Base-by-base conservation (phyloP, 2,888 invertebrate genomes). In the Hypolimnas misippus region DNA sequence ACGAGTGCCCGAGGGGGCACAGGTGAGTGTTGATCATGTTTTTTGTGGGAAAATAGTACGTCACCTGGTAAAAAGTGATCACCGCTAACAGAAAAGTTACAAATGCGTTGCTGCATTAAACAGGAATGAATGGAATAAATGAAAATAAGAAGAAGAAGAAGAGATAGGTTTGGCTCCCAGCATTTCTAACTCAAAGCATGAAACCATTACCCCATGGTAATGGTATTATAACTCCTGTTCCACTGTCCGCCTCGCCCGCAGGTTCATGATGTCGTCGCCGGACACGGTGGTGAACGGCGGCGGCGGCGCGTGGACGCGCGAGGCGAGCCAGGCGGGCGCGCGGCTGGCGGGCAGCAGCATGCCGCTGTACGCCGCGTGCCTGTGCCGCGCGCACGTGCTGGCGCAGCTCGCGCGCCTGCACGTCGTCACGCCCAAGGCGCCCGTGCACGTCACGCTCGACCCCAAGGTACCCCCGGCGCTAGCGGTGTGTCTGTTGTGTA, bases 1-100 rank as follows among this genome's bases (percentile, higher is more conserved):
- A 99, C 85, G 99, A 99, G 87, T 99, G 99, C 85, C 96, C 97
- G 0, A 87, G 97, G n/a, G 99, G 99, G n/a, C 99, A 99, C 85
- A 94, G 92, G 91, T 89, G 44, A 46, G 7, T 12, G 1, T 1
- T 19, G 12, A 0, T 12, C n/a, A n/a, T 3, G 1, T n/a, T 38
- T 12, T 38, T 35, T 6, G 3, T 35, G 3, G 33, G 10, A 35
- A 5, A 25, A 25, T 25, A 25, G 25, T 6, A n/a, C n/a, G n/a
- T n/a, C n/a, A n/a, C n/a, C n/a, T n/a, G n/a, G n/a, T n/a, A n/a
- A n/a, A n/a, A n/a, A n/a, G n/a, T n/a, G n/a, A n/a, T n/a, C n/a
- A n/a, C n/a, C n/a, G n/a, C n/a, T 4, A 29, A 29, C 6, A 6
- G 6, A 29, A 29, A 3, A 29, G 29, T 6, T 29, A 29, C 3